Conservation (phyloP, 2,113 vertebrate genomes). For the Poecilia latipinna region DNA sequence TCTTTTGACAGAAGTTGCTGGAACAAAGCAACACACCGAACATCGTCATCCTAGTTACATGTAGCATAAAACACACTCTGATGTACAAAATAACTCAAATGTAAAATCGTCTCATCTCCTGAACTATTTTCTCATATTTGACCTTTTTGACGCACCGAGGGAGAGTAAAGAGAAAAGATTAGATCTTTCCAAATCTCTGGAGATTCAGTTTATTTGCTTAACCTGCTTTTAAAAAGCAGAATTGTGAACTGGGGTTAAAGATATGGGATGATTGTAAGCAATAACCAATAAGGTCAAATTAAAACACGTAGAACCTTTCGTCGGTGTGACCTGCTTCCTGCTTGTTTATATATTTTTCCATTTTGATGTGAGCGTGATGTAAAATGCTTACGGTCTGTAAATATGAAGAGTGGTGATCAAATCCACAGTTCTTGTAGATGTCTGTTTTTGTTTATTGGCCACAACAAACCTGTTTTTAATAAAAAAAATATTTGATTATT, state of each 20-base stretch:
- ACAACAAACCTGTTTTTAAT: neutral
- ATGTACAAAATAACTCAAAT: constrained; percentile 23
- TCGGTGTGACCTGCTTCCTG: neutral
- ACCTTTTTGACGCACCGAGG: neutral
- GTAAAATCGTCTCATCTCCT: neutral
- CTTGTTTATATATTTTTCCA: constrained; percentile 60
- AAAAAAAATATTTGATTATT: neutral
- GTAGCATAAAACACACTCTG: constrained; percentile 39
- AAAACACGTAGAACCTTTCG: neutral
- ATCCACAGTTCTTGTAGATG: constrained; percentile 50
- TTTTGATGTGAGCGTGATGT: constrained; percentile 47
- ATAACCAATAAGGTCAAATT: neutral
- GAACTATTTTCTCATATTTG: neutral
- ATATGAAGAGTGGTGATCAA: constrained; percentile 50
- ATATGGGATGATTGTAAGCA: neutral
- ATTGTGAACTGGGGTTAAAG: neutral
- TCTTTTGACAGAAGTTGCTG: constrained; percentile 26
- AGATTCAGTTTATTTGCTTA: neutral
- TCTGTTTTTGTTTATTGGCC: constrained; percentile 14
- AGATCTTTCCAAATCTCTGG: no score
- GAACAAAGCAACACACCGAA: constrained; percentile 19
- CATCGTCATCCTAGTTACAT: constrained; percentile 35
- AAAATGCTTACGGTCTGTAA: constrained; percentile 46
- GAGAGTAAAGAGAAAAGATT: neutral
- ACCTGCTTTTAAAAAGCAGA: neutral